Base-by-base conservation (phyloP, 2,888 invertebrate species). In the Epinotia bilunana region DNA sequence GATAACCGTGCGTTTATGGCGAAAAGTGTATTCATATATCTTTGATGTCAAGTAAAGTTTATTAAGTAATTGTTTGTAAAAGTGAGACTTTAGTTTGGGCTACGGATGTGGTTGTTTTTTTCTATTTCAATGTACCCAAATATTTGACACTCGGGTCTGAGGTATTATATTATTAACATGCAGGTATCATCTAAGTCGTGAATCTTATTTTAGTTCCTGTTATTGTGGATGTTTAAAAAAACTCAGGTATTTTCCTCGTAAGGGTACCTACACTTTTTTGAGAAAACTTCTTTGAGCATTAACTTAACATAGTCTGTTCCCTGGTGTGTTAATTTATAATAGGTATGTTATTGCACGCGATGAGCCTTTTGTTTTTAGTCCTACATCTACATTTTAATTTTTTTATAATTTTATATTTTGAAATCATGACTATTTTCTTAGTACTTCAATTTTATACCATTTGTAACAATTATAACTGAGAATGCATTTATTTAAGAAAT, bases 381-480 rank as follows among this genome's bases (percentile, higher is more conserved):
- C 16, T 53, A 1, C 6, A 16, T 53, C 12, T 46, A 11, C 12
- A n/a, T 53, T n/a, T 53, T 5, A n/a, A n/a, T n/a, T n/a, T n/a
- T n/a, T n/a, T n/a, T n/a, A n/a, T n/a, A n/a, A n/a, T n/a, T 53
- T 53, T 53, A 53, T n/a, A 53, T 53, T 53, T 53, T 53, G 53
- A 53, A 53, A 53, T 16, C 2, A n/a, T 53, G 53, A 53, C 53
- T n/a, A 46, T 53, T 53, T 39, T 53, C 7, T n/a, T 16, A 49
- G 6, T 16, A 49, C 46, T 49, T 16, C 4, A n/a, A n/a, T 53
- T 53, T 13, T 49, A 16, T 5, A 49, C 16, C 13, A n/a, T 53
- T n/a, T 5, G 1, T 49, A 33, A 33, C 33, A 33, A 33, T 49
- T 53, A 1, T 53, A 53, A 53, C 53, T n/a, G 53, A 53, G 7